Percentiles rank a stretch among this genome's conserved stretches.
Evolutionary conservation across 2,888 invertebrate genomes (phyloP).

Genomic region (Calameuta pallipes): DNA sequence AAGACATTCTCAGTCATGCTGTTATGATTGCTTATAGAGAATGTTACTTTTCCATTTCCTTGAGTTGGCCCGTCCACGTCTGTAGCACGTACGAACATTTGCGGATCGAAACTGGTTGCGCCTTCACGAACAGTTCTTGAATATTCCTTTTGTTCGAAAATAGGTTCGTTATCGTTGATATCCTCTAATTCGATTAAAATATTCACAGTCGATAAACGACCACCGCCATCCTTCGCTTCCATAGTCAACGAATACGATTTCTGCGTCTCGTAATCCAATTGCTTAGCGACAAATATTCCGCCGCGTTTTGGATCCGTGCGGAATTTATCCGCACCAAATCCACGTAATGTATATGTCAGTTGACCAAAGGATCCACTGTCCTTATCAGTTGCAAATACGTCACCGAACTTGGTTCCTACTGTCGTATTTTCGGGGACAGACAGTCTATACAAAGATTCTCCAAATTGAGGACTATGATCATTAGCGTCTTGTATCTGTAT

Average conservation of each 20-base stretch:
- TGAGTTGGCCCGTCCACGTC: slow-evolving; percentile 81
- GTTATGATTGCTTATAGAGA: slow-evolving; percentile 76
- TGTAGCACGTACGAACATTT: slow-evolving; percentile 80
- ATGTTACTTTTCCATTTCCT: slow-evolving; percentile 76
- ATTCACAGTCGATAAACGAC: slow-evolving; percentile 77
- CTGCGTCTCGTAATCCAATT: slow-evolving; percentile 83
- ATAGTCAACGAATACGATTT: slow-evolving; percentile 83
- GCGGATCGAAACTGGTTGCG: slow-evolving; percentile 81
- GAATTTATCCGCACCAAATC: slow-evolving; percentile 84
- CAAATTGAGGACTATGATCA: slow-evolving; percentile 81
- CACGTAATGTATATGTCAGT: slow-evolving; percentile 79
- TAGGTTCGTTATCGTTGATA: slow-evolving; percentile 81
- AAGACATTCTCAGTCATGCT: slow-evolving; percentile 72
- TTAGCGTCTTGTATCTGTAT: slow-evolving; percentile 80
- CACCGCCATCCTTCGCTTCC: slow-evolving; percentile 85
- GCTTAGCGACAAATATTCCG: slow-evolving; percentile 74
- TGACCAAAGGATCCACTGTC: slow-evolving; percentile 81
- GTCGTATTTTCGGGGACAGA: slow-evolving; percentile 76
- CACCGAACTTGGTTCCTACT: slow-evolving; percentile 73
- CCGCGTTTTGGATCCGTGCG: slow-evolving; percentile 76
- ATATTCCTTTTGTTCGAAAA: slow-evolving; percentile 78
- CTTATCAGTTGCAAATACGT: slow-evolving; percentile 76
- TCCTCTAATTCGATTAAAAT: slow-evolving; percentile 79
- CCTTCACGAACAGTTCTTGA: slow-evolving; percentile 82
- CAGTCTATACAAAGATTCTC: slow-evolving; percentile 73